Percentiles rank a stretch among this genome's conserved stretches.
Evolutionary conservation across 1,140 invertebrate genomes (phyloP).

Genomic region (Ephestia elutella): DNA sequence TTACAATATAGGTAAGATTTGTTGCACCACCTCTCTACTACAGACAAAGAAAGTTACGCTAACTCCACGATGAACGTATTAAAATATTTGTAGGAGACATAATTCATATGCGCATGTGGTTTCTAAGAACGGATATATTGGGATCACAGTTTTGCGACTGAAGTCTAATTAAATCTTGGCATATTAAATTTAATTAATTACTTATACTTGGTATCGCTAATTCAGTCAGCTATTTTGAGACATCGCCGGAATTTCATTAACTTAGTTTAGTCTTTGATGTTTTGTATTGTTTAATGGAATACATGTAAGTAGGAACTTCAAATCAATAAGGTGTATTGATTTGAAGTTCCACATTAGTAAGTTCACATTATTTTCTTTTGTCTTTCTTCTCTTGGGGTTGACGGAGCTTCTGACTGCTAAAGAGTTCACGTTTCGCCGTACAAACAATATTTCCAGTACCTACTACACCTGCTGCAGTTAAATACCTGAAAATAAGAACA

Average conservation of each 20-base stretch:
- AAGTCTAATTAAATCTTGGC: conserved; percentile 2
- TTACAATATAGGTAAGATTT: background rate
- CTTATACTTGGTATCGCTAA: background rate
- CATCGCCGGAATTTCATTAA: conserved; percentile 1
- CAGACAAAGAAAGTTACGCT: background rate
- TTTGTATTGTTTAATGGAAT: background rate
- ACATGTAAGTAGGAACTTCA: background rate
- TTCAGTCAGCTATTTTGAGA: background rate
- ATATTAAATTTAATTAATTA: conserved; percentile 3
- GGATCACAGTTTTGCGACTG: conserved; percentile 1
- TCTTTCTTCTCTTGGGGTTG: too few species aligned
- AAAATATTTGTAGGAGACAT: background rate
- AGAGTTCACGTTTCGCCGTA: too few species aligned
- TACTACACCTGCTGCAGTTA: too few species aligned
- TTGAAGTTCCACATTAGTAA: background rate
- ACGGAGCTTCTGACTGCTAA: too few species aligned
- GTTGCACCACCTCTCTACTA: background rate
- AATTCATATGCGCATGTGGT: background rate
- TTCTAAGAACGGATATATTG: background rate
- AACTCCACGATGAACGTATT: background rate
- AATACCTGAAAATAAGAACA: too few species aligned
- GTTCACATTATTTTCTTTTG: too few species aligned
- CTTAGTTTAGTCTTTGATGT: background rate
- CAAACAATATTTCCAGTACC: too few species aligned
- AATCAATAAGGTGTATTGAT: too few species aligned